A percentile compares a stretch with the other conserved stretches of the same genome.
Conservation (phyloP, 2,888 invertebrate species). For the Epistrophe grossulariae region DNA sequence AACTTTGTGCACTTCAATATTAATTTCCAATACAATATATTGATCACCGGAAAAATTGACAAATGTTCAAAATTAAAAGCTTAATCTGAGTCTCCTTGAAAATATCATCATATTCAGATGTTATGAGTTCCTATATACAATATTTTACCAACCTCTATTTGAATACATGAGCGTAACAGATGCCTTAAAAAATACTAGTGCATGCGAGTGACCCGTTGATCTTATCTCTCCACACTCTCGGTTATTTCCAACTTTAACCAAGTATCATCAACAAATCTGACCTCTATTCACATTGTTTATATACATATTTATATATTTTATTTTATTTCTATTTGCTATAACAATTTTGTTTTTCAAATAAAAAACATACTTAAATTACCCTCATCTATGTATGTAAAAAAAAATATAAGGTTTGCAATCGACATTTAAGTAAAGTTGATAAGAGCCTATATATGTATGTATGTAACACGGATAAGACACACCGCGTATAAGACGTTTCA, state of each 20-base stretch:
- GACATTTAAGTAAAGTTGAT: conserved; percentile 55
- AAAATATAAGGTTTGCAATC: conserved; percentile 69
- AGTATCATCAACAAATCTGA: conserved; percentile 2
- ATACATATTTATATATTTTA: neutral
- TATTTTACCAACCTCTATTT: neutral
- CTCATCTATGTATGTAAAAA: neutral
- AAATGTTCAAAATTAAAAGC: no score
- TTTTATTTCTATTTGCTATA: neutral
- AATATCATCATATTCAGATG: neutral
- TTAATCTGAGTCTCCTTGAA: neutral
- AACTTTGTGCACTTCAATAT: no score
- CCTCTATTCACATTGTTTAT: neutral
- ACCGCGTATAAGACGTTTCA: conserved; percentile 57
- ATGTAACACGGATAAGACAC: conserved; percentile 54
- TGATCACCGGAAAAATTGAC: no score
- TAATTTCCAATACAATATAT: no score
- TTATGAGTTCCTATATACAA: neutral
- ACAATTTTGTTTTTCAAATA: neutral
- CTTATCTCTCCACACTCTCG: neutral
- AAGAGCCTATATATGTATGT: conserved; percentile 39
- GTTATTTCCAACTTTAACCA: neutral
- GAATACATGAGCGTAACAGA: conserved; percentile 10
- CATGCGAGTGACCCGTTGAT: conserved; percentile 4
- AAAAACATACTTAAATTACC: neutral
- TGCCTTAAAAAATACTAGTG: conserved; percentile 7